Percentiles rank a stretch among this genome's conserved stretches.
Conservation (phyloP, 1,140 invertebrate species). For the Orussus abietinus region DNA sequence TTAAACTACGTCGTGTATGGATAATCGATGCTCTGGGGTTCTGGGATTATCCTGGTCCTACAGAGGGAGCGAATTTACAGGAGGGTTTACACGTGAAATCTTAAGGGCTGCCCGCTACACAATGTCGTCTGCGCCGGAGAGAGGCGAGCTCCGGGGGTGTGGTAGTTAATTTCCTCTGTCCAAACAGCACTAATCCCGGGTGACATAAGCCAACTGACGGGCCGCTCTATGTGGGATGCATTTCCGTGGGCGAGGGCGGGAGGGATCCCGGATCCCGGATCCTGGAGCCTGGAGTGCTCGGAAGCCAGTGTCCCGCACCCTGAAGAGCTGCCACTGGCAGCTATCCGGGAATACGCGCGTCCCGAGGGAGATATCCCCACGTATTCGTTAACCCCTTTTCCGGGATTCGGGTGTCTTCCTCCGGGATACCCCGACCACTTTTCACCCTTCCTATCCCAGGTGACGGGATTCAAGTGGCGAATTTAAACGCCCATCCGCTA, state of each 20-base stretch:
- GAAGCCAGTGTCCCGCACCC: not conserved
- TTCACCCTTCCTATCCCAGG: not conserved
- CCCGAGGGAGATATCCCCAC: slow-evolving; percentile 31
- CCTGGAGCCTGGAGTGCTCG: not conserved
- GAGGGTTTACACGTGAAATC: too few relatives aligned
- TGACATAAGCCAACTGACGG: slow-evolving; percentile 51
- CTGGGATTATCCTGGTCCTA: too few relatives aligned
- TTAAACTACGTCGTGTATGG: too few relatives aligned
- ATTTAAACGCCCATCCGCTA: too few relatives aligned
- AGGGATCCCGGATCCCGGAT: slow-evolving; percentile 20
- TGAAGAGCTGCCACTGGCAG: slow-evolving; percentile 25
- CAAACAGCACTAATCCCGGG: slow-evolving; percentile 51
- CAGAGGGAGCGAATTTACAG: too few relatives aligned
- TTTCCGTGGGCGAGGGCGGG: slow-evolving; percentile 15
- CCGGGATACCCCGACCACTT: not conserved
- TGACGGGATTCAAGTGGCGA: too few relatives aligned
- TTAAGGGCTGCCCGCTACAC: slow-evolving; percentile 30
- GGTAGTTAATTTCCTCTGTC: slow-evolving; percentile 52
- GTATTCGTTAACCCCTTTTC: slow-evolving; percentile 29
- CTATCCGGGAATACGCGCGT: slow-evolving; percentile 26
- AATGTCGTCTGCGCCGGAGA: slow-evolving; percentile 34
- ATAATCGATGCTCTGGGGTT: too few relatives aligned
- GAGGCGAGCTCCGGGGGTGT: slow-evolving; percentile 16
- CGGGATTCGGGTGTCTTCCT: not conserved
- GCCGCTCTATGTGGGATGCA: slow-evolving; percentile 16